A percentile compares a stretch with the other conserved stretches of the same genome.
Evolutionary conservation across 2,113 vertebrate species (phyloP).

Genomic region (Alligator mississippiensis): DNA sequence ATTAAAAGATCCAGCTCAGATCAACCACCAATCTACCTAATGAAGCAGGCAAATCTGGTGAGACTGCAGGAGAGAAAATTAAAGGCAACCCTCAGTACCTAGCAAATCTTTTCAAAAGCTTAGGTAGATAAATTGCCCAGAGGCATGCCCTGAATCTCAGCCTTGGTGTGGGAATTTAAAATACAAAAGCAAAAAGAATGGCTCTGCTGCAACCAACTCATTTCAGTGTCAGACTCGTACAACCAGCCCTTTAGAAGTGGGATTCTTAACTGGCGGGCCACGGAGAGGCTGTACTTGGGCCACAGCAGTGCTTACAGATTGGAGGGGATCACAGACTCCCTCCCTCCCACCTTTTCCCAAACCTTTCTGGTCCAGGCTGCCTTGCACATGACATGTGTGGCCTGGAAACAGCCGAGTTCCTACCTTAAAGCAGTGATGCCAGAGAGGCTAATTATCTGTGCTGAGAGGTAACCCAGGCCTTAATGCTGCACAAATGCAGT

Average conservation of each 20-base stretch:
- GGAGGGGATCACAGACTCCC: too few relatives aligned
- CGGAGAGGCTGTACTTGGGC: too few relatives aligned
- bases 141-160: not conserved
- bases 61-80: fast-evolving
- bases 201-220: fast-evolving
- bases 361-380: too few relatives aligned
- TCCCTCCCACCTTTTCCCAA: too few relatives aligned
- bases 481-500: too few relatives aligned
- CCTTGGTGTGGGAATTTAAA: not conserved
- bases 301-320: not conserved
- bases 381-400: too few relatives aligned
- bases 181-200: not conserved
- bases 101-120: not conserved
- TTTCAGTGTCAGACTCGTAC: not conserved
- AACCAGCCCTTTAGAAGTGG: not conserved
- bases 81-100: not conserved
- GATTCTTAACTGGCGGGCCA: too few relatives aligned
- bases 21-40: not conserved
- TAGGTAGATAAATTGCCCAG: fast-evolving
- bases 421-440: too few relatives aligned
- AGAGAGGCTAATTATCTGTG: too few relatives aligned
- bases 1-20: not conserved
- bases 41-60: not conserved
- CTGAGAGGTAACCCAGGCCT: too few relatives aligned
- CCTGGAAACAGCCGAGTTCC: too few relatives aligned